A percentile compares a stretch with the other conserved stretches of the same genome.
phyloP scores from a whole-genome alignment of 2,888 invertebrate genomes.

The Epinotia brunnichana region DNA sequence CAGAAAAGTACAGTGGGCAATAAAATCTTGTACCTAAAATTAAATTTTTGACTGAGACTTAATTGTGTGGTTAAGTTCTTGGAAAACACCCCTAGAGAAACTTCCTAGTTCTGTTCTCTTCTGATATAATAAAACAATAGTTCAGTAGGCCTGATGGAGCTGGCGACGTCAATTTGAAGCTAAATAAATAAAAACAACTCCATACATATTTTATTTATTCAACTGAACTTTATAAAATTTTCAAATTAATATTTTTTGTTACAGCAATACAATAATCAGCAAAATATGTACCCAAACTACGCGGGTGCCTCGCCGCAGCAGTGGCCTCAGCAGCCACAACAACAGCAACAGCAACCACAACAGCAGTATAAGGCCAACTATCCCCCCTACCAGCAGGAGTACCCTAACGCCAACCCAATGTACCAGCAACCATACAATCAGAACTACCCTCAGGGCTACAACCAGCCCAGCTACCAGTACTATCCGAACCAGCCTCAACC shows the following conservation, averaged over 20 bases:
- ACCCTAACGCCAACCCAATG: constrained; percentile 68
- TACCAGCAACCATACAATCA: constrained; percentile 68
- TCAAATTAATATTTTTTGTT: constrained; percentile 48
- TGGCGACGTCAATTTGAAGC: not conserved
- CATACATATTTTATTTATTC: not conserved
- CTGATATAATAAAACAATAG: not conserved
- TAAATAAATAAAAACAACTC: not conserved
- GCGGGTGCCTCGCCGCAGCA: constrained; percentile 58
- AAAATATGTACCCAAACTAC: constrained; percentile 68
- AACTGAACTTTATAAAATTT: not conserved
- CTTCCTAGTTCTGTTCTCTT: not conserved
- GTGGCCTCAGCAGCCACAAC: constrained; percentile 62
- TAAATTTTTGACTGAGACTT: too few relatives aligned
- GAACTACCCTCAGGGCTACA: constrained; percentile 63
- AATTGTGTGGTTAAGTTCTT: too few relatives aligned
- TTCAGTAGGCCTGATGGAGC: not conserved
- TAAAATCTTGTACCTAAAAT: too few relatives aligned
- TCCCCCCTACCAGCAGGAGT: constrained; percentile 75
- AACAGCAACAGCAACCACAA: constrained; percentile 53
- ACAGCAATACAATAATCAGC: constrained; percentile 72
- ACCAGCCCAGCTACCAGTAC: constrained; percentile 65
- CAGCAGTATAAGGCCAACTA: constrained; percentile 76
- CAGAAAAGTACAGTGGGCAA: too few relatives aligned
- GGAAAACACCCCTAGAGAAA: too few relatives aligned
- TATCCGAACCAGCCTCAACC: constrained; percentile 64